Evolutionary conservation across 2,797 vertebrate species (phyloP).

Genomic region (Microctenopoma stevenorrisi): DNA sequence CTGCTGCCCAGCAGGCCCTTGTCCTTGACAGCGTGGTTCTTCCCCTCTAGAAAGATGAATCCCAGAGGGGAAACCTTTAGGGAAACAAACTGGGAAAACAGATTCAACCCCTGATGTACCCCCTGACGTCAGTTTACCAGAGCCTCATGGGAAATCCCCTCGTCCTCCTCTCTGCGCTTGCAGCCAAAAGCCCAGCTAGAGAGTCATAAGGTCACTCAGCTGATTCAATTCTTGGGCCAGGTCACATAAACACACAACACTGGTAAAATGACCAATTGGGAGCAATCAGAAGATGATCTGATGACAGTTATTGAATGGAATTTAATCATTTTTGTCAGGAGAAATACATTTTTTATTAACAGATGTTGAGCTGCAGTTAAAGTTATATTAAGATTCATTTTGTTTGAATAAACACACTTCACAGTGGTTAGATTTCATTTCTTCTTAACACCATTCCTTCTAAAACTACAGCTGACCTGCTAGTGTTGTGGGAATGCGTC

Average conservation of each 20-base stretch:
- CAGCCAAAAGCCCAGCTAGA: constrained; percentile 66
- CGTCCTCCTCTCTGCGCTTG: constrained; percentile 22
- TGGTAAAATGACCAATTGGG: constrained; percentile 39
- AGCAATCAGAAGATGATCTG: background rate
- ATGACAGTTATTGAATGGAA: constrained; percentile 4
- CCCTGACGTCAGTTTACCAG: constrained; percentile 45
- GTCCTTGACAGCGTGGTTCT: constrained; percentile 21
- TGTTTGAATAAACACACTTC: background rate
- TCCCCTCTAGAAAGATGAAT: constrained; percentile 24
- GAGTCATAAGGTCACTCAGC: constrained; percentile 59
- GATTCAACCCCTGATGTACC: constrained; percentile 43
- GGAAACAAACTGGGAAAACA: constrained; percentile 71
- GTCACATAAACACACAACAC: constrained; percentile 65
- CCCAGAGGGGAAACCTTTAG: constrained; percentile 40
- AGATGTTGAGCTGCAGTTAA: background rate
- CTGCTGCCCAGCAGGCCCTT: constrained; percentile 10
- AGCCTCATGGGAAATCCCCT: constrained; percentile 47
- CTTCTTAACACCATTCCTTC: too few species aligned
- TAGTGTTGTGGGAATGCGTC: background rate
- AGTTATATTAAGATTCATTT: background rate
- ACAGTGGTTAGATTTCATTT: too few species aligned
- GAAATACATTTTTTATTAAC: background rate
- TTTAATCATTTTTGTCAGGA: background rate
- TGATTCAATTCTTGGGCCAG: constrained; percentile 56
- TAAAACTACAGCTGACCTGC: background rate